phyloP scores from a whole-genome alignment of 2,888 invertebrate genomes.

The Epistrophella euchroma region DNA sequence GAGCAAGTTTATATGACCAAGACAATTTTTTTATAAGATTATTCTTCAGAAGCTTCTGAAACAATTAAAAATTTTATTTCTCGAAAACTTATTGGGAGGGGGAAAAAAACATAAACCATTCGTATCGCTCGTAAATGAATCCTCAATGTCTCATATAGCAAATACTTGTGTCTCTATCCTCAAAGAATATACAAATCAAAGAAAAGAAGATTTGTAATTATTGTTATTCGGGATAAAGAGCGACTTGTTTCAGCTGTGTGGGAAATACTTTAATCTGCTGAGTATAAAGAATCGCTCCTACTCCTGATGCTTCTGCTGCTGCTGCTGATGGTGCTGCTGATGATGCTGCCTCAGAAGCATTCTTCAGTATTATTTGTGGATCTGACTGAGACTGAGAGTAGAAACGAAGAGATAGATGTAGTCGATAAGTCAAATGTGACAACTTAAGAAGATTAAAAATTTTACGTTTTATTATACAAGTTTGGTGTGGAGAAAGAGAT shows the following conservation, averaged over 20 bases:
- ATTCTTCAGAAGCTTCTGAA: neutral
- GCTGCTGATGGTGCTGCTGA: neutral
- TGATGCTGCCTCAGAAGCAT: constrained; percentile 31
- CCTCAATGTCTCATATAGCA: constrained; percentile 17
- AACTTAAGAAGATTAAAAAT: constrained; percentile 44
- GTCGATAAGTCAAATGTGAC: constrained; percentile 46
- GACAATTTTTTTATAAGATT: neutral
- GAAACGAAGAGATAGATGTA: constrained; percentile 34
- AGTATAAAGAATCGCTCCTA: too few relatives aligned
- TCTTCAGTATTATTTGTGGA: neutral
- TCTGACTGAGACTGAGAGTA: neutral
- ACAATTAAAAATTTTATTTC: constrained; percentile 12
- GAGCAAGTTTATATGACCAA: neutral
- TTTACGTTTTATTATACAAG: constrained; percentile 41
- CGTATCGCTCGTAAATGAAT: constrained; percentile 7
- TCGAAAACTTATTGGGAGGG: neutral
- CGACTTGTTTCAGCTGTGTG: constrained; percentile 36
- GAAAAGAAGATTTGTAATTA: constrained; percentile 42
- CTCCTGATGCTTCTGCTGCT: neutral
- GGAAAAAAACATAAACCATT: constrained; percentile 9
- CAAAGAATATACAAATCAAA: constrained; percentile 37
- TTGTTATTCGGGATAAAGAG: constrained; percentile 40
- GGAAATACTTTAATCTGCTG: constrained; percentile 28
- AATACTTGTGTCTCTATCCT: constrained; percentile 8
- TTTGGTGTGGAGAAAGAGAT: constrained; percentile 3